Evolutionary conservation across 2,888 invertebrate species (phyloP).

Genomic region (Pollenia amentaria): DNA sequence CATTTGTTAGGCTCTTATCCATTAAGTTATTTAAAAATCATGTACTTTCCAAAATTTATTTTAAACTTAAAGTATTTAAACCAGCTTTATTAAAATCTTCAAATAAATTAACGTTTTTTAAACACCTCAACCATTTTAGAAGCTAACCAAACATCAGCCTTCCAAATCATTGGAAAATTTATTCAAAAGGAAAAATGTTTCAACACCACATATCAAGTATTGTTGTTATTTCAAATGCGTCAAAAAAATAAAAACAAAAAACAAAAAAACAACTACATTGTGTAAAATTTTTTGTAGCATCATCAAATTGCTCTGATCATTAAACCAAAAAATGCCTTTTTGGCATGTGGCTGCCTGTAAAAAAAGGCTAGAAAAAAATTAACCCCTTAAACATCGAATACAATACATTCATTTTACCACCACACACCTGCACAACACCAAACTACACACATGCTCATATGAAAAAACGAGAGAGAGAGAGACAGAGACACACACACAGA

Average conservation of each 20-base stretch:
- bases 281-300: neutral
- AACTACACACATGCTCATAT: neutral
- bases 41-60: neutral
- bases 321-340: neutral
- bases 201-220: constrained; percentile 3
- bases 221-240: neutral
- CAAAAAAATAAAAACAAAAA: neutral
- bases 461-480: too few species aligned
- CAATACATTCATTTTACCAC: constrained; percentile 25
- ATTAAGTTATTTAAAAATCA: too few species aligned
- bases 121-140: neutral
- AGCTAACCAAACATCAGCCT: too few species aligned
- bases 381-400: constrained; percentile 20
- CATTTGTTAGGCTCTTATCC: too few species aligned
- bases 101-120: neutral
- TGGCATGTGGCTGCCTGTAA: neutral
- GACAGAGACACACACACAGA: too few species aligned
- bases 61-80: neutral
- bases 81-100: neutral
- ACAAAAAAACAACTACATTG: neutral
- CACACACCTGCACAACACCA: constrained; percentile 30
- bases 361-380: neutral
- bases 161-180: neutral
- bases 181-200: neutral
- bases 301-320: constrained; percentile 5